Evolutionary conservation across 2,888 invertebrate species (phyloP).

Genomic region (Oscheius sp.): DNA sequence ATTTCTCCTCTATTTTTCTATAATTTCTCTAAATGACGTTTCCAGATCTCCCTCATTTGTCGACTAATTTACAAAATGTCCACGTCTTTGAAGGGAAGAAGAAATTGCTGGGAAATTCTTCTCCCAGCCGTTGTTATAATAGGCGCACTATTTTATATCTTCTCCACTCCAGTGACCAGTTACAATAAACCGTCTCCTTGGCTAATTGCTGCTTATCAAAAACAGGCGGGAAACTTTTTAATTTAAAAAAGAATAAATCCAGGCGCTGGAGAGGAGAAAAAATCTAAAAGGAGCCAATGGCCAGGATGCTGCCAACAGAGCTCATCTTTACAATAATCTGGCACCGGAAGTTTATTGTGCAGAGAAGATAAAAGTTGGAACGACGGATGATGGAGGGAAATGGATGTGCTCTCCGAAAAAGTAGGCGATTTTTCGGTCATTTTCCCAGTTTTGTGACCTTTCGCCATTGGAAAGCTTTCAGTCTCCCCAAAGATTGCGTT

Average conservation of each 20-base stretch:
- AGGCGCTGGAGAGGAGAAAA: not conserved
- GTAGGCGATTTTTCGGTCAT: not conserved
- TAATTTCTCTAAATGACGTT: too few relatives aligned
- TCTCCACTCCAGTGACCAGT: not conserved
- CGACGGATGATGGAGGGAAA: slow-evolving; percentile 43
- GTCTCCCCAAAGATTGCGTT: slow-evolving; percentile 7
- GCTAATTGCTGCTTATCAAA: not conserved
- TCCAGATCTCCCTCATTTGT: too few relatives aligned
- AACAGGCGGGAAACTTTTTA: not conserved
- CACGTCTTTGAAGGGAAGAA: too few relatives aligned
- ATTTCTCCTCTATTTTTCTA: too few relatives aligned
- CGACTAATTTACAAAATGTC: too few relatives aligned
- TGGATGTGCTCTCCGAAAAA: slow-evolving; percentile 41
- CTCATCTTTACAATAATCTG: slow-evolving; percentile 22
- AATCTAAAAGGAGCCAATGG: too few relatives aligned
- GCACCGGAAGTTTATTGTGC: slow-evolving; percentile 40
- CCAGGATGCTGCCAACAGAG: not conserved
- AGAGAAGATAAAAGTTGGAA: slow-evolving; percentile 40
- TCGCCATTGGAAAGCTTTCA: not conserved
- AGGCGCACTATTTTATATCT: too few relatives aligned
- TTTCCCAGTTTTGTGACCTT: not conserved
- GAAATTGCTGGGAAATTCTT: too few relatives aligned
- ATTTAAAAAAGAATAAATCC: too few relatives aligned
- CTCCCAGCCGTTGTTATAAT: too few relatives aligned
- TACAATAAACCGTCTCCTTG: not conserved